Percentiles rank a stretch among this genome's conserved stretches.
Conservation (phyloP, 2,113 vertebrate genomes). For the Arizona elegans region DNA sequence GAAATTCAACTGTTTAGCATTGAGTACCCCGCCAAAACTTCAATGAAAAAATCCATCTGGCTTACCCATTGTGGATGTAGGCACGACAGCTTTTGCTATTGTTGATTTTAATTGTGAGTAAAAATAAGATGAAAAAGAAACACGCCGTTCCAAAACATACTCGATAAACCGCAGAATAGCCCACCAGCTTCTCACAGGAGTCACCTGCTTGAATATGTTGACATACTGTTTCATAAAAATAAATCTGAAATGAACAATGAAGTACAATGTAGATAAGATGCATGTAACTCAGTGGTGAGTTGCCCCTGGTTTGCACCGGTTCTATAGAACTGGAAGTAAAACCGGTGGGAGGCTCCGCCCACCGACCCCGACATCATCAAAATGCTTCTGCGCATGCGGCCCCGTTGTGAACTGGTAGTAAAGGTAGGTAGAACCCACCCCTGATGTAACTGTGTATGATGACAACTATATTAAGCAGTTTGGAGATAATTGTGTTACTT, state of each 20-base stretch:
- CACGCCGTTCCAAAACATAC: conserved; percentile 97
- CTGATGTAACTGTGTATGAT: no score
- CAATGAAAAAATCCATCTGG: background rate
- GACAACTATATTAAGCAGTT: background rate
- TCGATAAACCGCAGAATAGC: conserved; percentile 93
- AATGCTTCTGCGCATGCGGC: no score
- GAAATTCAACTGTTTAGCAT: background rate
- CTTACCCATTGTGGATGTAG: conserved; percentile 92
- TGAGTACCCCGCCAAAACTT: background rate
- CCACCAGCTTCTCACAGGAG: conserved; percentile 86
- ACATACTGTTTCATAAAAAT: conserved; percentile 84
- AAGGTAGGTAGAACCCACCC: no score
- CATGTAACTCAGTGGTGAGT: background rate
- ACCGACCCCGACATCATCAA: no score
- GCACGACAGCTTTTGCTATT: conserved; percentile 88
- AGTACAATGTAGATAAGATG: conserved; percentile 4
- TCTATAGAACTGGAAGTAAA: no score
- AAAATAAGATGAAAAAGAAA: conserved; percentile 88
- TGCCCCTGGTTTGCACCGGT: no score
- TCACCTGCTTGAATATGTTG: conserved; percentile 82
- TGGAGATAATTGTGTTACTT: background rate
- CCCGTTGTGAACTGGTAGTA: no score
- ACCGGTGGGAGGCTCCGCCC: no score
- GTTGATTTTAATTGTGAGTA: conserved; percentile 84
- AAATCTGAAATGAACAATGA: conserved; percentile 74